These are phyloP conservation scores for Triplophysa rosa DNA, from an alignment of 2,113 vertebrate species.

Conservation along the genomic window DNA sequence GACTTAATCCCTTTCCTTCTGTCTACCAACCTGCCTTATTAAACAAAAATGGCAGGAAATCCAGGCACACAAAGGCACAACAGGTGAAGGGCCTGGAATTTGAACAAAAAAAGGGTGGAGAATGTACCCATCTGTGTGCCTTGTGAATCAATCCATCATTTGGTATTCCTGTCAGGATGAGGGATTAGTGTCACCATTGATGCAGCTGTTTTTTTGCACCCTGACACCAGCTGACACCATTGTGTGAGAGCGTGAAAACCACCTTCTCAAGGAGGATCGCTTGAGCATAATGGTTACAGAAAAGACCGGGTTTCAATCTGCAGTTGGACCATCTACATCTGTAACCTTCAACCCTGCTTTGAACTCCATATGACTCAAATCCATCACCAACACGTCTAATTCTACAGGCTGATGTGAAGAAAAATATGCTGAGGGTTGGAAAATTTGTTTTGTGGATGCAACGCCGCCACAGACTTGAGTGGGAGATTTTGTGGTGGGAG, in stretches of 20 bases:
- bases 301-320: not conserved
- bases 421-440: not conserved
- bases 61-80: slow-evolving; percentile 10
- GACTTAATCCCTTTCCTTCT: not conserved
- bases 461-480: not conserved
- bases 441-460: not conserved
- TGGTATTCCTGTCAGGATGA: slow-evolving; percentile 61
- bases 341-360: slow-evolving; percentile 17
- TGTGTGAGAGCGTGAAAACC: not conserved
- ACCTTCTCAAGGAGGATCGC: not conserved
- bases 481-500: not conserved
- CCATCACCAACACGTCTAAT: not conserved
- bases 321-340: not conserved
- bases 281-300: slow-evolving; percentile 15
- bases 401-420: not conserved
- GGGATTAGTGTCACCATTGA: slow-evolving; percentile 63
- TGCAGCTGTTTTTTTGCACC: slow-evolving; percentile 52
- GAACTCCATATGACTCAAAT: not conserved
- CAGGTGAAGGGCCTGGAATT: slow-evolving; percentile 3
- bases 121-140: slow-evolving; percentile 47
- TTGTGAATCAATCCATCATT: slow-evolving; percentile 73
- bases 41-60: slow-evolving; percentile 46
- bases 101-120: slow-evolving; percentile 38
- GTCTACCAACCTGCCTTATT: slow-evolving; percentile 32
- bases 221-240: not conserved